Evolutionary conservation across 2,888 invertebrate species (phyloP).

Genomic region (Hemithea aestivaria): DNA sequence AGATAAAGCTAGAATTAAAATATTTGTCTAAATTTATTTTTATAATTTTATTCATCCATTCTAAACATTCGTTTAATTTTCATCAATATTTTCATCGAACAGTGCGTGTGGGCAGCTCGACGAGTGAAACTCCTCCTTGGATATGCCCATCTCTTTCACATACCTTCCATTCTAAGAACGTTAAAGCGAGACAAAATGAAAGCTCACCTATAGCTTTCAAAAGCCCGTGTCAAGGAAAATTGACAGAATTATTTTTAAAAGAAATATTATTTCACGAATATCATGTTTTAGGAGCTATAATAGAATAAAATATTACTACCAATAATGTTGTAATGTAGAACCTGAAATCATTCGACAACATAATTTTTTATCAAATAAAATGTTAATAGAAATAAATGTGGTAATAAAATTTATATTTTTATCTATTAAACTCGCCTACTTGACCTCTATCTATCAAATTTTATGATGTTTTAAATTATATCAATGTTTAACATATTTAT

Average conservation of each 20-base stretch:
- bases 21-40: no score
- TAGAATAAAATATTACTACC: conserved; percentile 34
- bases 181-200: conserved; percentile 28
- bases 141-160: conserved; percentile 33
- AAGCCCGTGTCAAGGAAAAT: conserved; percentile 23
- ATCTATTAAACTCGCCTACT: conserved; percentile 1
- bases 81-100: conserved; percentile 36
- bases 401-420: conserved; percentile 6
- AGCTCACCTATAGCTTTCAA: conserved; percentile 30
- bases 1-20: no score
- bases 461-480: conserved; percentile 8
- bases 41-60: no score
- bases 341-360: conserved; percentile 35
- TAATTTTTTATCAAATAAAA: conserved; percentile 19
- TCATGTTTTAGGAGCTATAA: conserved; percentile 10
- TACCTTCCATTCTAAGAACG: conserved; percentile 1
- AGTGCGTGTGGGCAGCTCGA: conserved; percentile 47
- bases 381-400: conserved; percentile 33
- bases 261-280: no score
- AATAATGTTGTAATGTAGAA: conserved; percentile 34
- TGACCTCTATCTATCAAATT: conserved; percentile 7
- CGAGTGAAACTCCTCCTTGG: conserved; percentile 48
- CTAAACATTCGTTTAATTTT: conserved; percentile 32
- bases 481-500: neutral
- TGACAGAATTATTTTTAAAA: conserved; percentile 12